Base-by-base conservation (phyloP, 1,140 invertebrate genomes). In the Lepidostoma basale region DNA sequence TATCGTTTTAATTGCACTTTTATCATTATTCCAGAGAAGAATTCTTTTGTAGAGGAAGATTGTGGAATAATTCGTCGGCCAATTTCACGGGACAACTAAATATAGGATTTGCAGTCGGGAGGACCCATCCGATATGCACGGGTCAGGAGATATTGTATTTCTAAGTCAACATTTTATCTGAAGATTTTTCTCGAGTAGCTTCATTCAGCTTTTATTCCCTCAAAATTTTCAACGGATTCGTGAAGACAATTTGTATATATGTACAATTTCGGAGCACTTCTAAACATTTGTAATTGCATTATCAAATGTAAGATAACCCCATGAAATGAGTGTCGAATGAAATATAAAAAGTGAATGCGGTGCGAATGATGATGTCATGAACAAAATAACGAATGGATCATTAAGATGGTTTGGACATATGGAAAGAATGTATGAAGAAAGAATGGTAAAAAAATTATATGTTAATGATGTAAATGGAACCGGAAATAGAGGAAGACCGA, bases 1-100 rank as follows among this genome's bases (percentile, higher is more conserved):
- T n/a, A n/a, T n/a, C n/a, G n/a, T n/a, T n/a, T n/a, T n/a, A n/a
- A n/a, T n/a, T n/a, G n/a, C n/a, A n/a, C n/a, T n/a, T n/a, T n/a
- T n/a, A 49, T n/a, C 45, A 23, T 18, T 23, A 49, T 49, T 23
- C 25, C 45, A 23, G 12, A 49, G 22, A 18, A 49, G 25, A 49
- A 49, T 49, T 49, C 45, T 49, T 49, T 49, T 49, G 22, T 23
- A 18, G 25, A 49, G 45, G n/a, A n/a, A n/a, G n/a, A n/a, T n/a
- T n/a, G n/a, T n/a, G n/a, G n/a, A n/a, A 23, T 49, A 49, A 49
- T 49, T 49, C 45, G 45, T 49, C 45, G 45, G 45, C 20, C 45
- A 49, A 49, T 49, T 49, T 49, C 45, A 23, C 22, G 23, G 18
- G 45, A 12, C 22, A 49, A 23, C 45, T 22, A 49, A 49, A 49